Percentiles rank a stretch among this genome's conserved stretches.
Conservation (phyloP, 2,797 vertebrate species). For the Channa striata region DNA sequence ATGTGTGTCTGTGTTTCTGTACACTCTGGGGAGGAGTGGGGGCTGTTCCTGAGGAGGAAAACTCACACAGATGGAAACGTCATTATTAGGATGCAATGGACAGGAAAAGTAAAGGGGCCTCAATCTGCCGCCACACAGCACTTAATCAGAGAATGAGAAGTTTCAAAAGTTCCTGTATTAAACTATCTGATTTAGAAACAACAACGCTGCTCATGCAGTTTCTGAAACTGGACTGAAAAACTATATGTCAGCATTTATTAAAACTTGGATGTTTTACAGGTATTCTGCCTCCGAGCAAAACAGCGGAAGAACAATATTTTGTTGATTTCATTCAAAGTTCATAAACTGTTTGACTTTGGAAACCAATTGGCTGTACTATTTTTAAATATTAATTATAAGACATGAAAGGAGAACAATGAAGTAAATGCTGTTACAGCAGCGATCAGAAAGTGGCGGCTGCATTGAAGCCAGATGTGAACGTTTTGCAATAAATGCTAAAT, state of each 20-base stretch:
- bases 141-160: constrained; percentile 32
- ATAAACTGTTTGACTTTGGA: no score
- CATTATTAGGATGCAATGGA: constrained; percentile 65
- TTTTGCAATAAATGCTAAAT: constrained; percentile 1
- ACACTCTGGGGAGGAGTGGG: constrained; percentile 24
- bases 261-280: no score
- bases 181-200: neutral
- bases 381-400: no score
- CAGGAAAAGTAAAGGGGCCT: constrained; percentile 35
- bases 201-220: neutral
- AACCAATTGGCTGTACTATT: no score
- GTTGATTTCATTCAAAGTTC: no score
- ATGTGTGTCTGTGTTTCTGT: constrained; percentile 60
- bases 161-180: neutral
- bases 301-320: no score
- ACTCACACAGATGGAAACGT: constrained; percentile 73
- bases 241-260: no score
- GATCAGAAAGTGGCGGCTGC: neutral
- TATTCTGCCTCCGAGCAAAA: no score
- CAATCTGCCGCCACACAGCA: constrained; percentile 38
- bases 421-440: neutral
- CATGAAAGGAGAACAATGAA: no score
- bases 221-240: constrained; percentile 3
- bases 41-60: constrained; percentile 39
- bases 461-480: constrained; percentile 19